Base-by-base conservation (phyloP, 2,113 vertebrate genomes). In the Sapajus apella region DNA sequence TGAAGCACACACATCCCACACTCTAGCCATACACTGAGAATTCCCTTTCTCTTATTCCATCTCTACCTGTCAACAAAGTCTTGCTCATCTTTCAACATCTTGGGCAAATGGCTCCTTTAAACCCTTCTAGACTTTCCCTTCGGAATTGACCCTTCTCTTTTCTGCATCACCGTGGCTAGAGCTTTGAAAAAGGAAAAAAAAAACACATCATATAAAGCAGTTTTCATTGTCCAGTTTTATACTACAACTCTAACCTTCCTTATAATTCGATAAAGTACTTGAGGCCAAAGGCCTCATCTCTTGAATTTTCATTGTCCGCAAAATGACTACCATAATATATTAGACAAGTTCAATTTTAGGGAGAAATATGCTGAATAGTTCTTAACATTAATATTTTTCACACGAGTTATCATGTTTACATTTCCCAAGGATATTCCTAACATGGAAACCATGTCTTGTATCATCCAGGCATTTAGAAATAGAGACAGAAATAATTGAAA, bases 71-170 rank as follows among this genome's bases (percentile, higher is more conserved):
- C 52, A 30, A 40, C 52, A 35, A 47, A 47, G 43, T 27, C 66
- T 58, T 93, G 66, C 12, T 6, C 4, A 66, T 30, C 43, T 83
- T 83, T 77, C 72, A 94, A 52, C 35, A 72, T 58, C 45, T 27
- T 88, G 45, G 32, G 6, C 50, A 96, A 88, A 68, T 45, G 30
- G 7, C 40, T 79, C 55, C 73, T 86, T 91, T 43, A 91, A 73
- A 27, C 18, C 58, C 89, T 94, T 68, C 5, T 12, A 75, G 25
- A 76, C 4, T 70, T 92, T 90, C 55, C 81, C 64, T 58, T 45
- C 81, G 32, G 76, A 85, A 92, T 76, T 40, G 87, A 91, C 35
- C 43, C 18, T 95, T 94, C n/a, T 94, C 77, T 83, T 68, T 32
- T 79, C 79, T 56, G 37, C 1, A 47, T 21, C 21, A 61, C 35